phyloP scores from a whole-genome alignment of 2,797 vertebrate genomes.

The Falco naumanni region DNA sequence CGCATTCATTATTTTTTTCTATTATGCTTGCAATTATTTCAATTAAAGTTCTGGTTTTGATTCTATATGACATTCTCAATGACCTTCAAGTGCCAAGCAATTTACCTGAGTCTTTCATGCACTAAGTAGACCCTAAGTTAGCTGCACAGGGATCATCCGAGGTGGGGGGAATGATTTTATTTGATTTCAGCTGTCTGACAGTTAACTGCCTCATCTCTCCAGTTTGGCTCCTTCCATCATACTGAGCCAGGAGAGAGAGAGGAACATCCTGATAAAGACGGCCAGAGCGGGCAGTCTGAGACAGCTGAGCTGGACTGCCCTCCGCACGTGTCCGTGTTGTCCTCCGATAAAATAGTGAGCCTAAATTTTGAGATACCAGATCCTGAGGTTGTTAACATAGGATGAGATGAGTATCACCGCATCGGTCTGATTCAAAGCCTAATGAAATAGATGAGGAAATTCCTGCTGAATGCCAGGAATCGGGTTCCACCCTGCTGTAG shows the following conservation, averaged over 20 bases:
- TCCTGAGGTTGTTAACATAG: neutral
- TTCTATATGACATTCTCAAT: neutral
- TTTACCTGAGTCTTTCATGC: neutral
- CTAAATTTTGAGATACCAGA: neutral
- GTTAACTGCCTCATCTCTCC: neutral
- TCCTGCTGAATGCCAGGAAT: neutral
- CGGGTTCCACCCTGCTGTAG: neutral
- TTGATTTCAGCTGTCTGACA: neutral
- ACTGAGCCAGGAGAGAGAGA: neutral
- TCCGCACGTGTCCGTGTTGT: rapidly evolving
- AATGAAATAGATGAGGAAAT: slow-evolving; percentile 41
- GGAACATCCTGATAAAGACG: neutral
- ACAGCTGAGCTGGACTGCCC: neutral
- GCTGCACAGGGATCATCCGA: neutral
- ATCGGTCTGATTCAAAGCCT: neutral
- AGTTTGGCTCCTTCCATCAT: neutral
- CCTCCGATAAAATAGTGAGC: neutral
- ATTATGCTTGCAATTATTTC: neutral
- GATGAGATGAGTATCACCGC: neutral
- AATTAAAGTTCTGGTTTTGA: neutral
- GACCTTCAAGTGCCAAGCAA: neutral
- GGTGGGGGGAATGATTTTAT: neutral
- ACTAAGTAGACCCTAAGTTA: neutral
- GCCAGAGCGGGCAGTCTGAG: neutral
- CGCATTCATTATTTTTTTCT: neutral